These are phyloP conservation scores for Pelodytes ibericus DNA, from an alignment of 2,797 vertebrate genomes.

Conservation along the genomic window DNA sequence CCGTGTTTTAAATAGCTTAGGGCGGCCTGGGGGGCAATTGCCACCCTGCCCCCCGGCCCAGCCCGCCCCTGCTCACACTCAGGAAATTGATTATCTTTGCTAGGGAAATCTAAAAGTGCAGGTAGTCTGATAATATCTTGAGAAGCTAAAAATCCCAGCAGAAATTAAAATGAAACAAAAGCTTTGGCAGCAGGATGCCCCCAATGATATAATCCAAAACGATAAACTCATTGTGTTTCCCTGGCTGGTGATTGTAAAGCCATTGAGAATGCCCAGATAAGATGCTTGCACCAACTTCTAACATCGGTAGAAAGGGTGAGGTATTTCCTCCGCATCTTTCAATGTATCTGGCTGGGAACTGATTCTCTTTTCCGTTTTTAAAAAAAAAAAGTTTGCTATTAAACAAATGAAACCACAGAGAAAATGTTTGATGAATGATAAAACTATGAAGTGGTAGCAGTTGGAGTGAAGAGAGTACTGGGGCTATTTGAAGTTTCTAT, in stretches of 20 bases:
- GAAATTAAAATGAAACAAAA: constrained; percentile 9
- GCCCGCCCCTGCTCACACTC: too few relatives aligned
- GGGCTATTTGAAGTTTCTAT: too few relatives aligned
- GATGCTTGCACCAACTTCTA: neutral
- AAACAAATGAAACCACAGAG: neutral
- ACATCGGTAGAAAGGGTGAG: neutral
- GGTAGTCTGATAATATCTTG: constrained; percentile 6
- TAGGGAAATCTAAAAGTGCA: neutral
- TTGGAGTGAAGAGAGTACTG: too few relatives aligned
- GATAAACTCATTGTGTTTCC: neutral
- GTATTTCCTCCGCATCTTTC: neutral
- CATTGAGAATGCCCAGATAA: neutral
- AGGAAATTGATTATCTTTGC: constrained; percentile 24
- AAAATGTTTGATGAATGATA: too few relatives aligned
- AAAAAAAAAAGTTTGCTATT: neutral
- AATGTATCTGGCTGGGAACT: neutral
- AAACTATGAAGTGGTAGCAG: too few relatives aligned
- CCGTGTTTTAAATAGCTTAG: too few relatives aligned
- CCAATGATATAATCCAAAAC: neutral
- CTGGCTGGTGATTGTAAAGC: neutral
- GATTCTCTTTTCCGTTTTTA: neutral
- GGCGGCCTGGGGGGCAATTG: too few relatives aligned
- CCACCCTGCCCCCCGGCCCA: too few relatives aligned
- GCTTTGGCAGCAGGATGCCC: neutral
- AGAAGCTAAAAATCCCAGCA: neutral